A percentile compares a stretch with the other conserved stretches of the same genome.
These are phyloP conservation scores for Drosophila multiciliata DNA, from an alignment of 2,888 invertebrate genomes.

Conservation along the genomic window DNA sequence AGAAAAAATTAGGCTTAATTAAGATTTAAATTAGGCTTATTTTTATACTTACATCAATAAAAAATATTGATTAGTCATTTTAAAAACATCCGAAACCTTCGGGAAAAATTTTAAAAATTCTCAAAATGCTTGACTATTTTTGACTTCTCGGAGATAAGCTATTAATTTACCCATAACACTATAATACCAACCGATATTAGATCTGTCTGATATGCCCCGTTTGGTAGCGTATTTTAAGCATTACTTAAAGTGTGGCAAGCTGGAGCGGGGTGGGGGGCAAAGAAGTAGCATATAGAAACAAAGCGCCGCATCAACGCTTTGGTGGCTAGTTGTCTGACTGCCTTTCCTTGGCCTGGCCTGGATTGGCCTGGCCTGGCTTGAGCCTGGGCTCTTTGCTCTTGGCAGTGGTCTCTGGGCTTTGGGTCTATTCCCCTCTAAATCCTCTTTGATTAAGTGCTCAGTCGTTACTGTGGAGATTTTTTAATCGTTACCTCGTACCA, in stretches of 20 bases:
- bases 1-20: too few species aligned
- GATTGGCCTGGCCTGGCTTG: constrained; percentile 49
- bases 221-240: constrained; percentile 42
- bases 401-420: constrained; percentile 29
- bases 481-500: constrained; percentile 73
- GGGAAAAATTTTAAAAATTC: too few species aligned
- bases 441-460: constrained; percentile 80
- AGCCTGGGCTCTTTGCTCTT: constrained; percentile 18
- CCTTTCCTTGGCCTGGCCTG: constrained; percentile 25
- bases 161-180: too few species aligned
- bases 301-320: constrained; percentile 73
- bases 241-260: constrained; percentile 11
- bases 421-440: constrained; percentile 67
- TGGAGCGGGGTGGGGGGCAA: neutral
- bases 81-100: too few species aligned
- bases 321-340: constrained; percentile 15
- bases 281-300: constrained; percentile 57
- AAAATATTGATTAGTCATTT: too few species aligned
- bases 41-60: too few species aligned
- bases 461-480: constrained; percentile 78
- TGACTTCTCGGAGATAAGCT: neutral
- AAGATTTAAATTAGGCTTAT: too few species aligned
- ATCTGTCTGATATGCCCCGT: neutral
- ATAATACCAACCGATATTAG: too few species aligned
- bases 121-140: too few species aligned